Evolutionary conservation across 2,113 vertebrate genomes (phyloP), one percentile per base, ranked within the genome.

Genomic region (Pardalotus punctatus): DNA sequence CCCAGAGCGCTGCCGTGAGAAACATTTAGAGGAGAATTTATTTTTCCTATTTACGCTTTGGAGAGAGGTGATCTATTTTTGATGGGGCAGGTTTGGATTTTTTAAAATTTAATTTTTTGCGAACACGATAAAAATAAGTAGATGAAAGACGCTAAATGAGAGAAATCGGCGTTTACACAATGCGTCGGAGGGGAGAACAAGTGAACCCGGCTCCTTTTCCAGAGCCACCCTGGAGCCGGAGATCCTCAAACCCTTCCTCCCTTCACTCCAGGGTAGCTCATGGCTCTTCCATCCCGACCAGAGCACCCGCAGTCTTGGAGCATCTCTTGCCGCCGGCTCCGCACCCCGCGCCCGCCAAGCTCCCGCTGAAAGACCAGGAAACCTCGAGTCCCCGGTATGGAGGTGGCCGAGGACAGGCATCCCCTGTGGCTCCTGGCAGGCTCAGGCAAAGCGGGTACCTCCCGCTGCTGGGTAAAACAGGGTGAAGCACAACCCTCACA

Each of bases 61-160:
- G 4, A 36, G 21, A 14, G 4, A 24, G 7, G 3, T 38, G 7
- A 19, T 14, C 18, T 31, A 6, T 47, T 74, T 58, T 58, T 35
- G 2, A 6, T 48, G 13, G 16, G 42, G 16, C 0, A 1, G 9
- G 22, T 10, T 65, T 65, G 17, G 24, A 35, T 54, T 40, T 88
- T 78, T 72, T 50, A 9, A 18, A 35, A 54, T 80, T 73, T 33
- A 33, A 6, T 40, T 67, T 81, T 83, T 69, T 10, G 12, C 3
- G 0, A 35, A 17, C 29, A 9, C 5, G 7, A 17, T 74, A 65
- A 70, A 81, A 92, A 72, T 5, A 77, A 83, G 5, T 4, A 51
- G 11, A 72, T 45, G 10, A 29, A 85, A 58, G 29, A 48, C 7
- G 5, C 3, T 27, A 53, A 28, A n/a, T 14, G 27, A 42, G 35